Evolutionary conservation across 2,888 invertebrate species (phyloP), one percentile per base, ranked within the genome.

Genomic region (Pimpla rufipes): DNA sequence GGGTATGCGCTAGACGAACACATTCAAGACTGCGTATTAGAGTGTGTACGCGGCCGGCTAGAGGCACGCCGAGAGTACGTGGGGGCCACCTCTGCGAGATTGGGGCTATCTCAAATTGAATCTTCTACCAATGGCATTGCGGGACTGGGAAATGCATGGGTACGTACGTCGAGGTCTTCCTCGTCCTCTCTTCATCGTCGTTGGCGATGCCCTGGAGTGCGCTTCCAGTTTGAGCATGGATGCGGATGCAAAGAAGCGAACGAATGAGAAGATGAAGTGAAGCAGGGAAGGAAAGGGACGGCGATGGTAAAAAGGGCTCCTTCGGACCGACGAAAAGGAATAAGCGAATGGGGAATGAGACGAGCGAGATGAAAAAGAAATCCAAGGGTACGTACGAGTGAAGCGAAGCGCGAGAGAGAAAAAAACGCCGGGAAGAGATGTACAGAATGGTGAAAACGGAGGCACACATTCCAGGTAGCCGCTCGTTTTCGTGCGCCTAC

Each of bases 101-200:
- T 86, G 88, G 87, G 86, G 88, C 88, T 90, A 90, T 90, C 90
- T 90, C 88, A 90, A 90, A 90, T 90, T 90, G 90, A 90, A 90
- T 90, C 90, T 89, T 88, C 89, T 88, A 85, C 88, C 90, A 88
- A 90, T 89, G 88, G 85, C 85, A 86, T 87, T 89, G 88, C 88
- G 87, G 83, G 85, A 85, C 79, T 77, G 79, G 84, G 75, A 79
- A 75, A 79, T 83, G 71, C 79, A 83, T 73, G 73, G 79, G 35
- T 79, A 59, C 71, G 71, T 66, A 45, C 62, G 42, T 55, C 42
- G 52, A 10, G 47, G 47, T 13, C 18, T 35, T 47, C 18, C 45
- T 13, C 29, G 16, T 62, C 59, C 23, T 62, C 57, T 29, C 66
- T 18, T 59, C 68, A 23, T 62, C 57, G 45, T 67, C 76, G 84